Base-by-base conservation (phyloP, 2,888 invertebrate species). In the Rotaria magnacalcarata region DNA sequence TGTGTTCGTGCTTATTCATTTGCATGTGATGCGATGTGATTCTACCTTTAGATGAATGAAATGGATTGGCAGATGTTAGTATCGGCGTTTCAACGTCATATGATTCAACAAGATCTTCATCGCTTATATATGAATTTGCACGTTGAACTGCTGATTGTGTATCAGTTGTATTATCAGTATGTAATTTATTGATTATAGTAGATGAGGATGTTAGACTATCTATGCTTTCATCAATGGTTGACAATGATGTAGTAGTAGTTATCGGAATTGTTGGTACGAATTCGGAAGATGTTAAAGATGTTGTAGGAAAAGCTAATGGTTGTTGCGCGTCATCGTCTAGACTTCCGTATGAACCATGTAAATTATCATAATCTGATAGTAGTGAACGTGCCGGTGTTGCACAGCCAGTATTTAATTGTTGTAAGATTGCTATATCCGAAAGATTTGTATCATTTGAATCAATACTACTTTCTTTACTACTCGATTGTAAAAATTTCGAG, bases 71-170 rank as follows among this genome's bases (percentile, higher is more conserved):
- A 16, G 19, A 41, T 67, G 67, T 34, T 67, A 67, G 27, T 34
- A 67, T 34, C 11, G 67, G 67, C 19, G 67, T 67, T 67, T 67
- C 67, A 16, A 67, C 14, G 16, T 67, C 67, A 41, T 67, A 67
- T 16, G 67, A 47, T 80, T 80, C 80, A 47, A 80, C 80, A 80
- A 80, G 80, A 80, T 80, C 80, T 80, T 80, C 47, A 80, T 80
- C 80, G n/a, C 80, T 80, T 80, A 80, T 80, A 47, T 80, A 24
- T 0, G 80, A 80, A 47, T 43, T 80, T n/a, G n/a, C 0, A 47
- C 6, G 47, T 11, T 11, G n/a, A 41, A 2, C 8, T 47, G 10
- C 19, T 47, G 10, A 1, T 47, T 14, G 14, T 41, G 67, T 19
- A 67, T 14, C 27, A 41, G 6, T 34, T n/a, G 80, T 47, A 80